Conservation (phyloP, 2,888 invertebrate genomes). For the Drosophila prolongata region DNA sequence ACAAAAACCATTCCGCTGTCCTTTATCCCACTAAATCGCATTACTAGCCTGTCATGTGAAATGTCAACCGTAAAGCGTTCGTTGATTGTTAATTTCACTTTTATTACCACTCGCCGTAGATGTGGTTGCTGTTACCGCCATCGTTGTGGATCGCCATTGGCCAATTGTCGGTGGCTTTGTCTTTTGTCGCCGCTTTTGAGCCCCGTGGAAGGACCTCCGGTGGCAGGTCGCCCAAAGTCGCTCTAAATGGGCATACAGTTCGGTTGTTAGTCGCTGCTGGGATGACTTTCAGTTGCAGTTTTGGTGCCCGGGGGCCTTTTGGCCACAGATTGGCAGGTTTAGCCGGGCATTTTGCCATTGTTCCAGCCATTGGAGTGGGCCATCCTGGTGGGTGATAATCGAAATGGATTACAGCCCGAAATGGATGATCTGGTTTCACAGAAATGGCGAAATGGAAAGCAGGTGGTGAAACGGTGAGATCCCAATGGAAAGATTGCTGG, state of each 20-base stretch:
- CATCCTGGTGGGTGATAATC: conserved; percentile 34
- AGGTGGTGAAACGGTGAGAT: not conserved
- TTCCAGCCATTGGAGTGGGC: conserved; percentile 7
- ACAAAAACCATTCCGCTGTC: conserved; percentile 57
- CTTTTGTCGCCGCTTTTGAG: conserved; percentile 38
- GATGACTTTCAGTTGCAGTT: conserved; percentile 38
- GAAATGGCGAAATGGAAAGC: conserved; percentile 2
- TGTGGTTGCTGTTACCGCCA: conserved; percentile 15
- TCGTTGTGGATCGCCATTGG: conserved; percentile 44
- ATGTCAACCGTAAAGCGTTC: conserved; percentile 82
- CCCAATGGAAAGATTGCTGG: too few relatives aligned
- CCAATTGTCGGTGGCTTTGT: conserved; percentile 54
- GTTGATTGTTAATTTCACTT: conserved; percentile 82
- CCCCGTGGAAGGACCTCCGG: conserved; percentile 16
- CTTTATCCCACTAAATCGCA: conserved; percentile 82
- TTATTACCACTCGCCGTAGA: conserved; percentile 59
- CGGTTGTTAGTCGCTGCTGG: conserved; percentile 30
- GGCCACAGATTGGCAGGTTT: conserved; percentile 24
- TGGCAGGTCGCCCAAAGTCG: conserved; percentile 20
- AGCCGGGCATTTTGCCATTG: conserved; percentile 30
- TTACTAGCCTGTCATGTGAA: conserved; percentile 83
- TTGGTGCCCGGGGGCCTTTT: conserved; percentile 17
- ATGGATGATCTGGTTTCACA: conserved; percentile 1
- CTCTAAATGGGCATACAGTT: conserved; percentile 50
- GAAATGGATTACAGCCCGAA: conserved; percentile 3